A percentile compares a stretch with the other conserved stretches of the same genome.
phyloP scores from a whole-genome alignment of 2,888 invertebrate species.

The Amblyjoppa fuscipennis region DNA sequence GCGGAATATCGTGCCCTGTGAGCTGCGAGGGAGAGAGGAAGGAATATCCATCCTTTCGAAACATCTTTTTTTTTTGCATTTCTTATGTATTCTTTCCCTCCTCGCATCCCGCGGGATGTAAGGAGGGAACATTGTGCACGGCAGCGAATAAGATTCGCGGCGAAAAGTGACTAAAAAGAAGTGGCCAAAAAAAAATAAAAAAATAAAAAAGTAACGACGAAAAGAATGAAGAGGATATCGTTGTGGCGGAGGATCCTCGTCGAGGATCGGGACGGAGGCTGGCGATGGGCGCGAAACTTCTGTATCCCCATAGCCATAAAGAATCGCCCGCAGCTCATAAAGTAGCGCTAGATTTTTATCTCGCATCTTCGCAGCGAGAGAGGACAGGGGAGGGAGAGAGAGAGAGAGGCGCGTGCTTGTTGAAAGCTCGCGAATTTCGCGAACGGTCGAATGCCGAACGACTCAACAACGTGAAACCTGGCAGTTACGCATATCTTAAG shows the following conservation, averaged over 20 bases:
- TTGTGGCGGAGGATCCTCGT: constrained; percentile 43
- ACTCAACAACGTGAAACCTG: constrained; percentile 71
- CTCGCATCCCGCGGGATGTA: constrained; percentile 35
- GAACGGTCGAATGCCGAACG: constrained; percentile 77
- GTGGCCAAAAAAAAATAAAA: background rate
- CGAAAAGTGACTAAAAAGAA: constrained; percentile 24
- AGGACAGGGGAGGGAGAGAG: background rate
- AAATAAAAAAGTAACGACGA: constrained; percentile 31
- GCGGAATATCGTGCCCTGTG: constrained; percentile 38
- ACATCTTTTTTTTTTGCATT: constrained; percentile 19
- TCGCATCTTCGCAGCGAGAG: constrained; percentile 49
- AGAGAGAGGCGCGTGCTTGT: constrained; percentile 1
- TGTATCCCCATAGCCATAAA: constrained; percentile 79
- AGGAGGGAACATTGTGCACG: constrained; percentile 21
- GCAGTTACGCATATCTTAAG: constrained; percentile 77
- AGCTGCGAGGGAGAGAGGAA: constrained; percentile 27
- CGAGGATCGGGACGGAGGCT: constrained; percentile 62
- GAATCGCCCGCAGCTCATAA: constrained; percentile 84
- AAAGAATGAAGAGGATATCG: constrained; percentile 49
- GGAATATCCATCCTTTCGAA: constrained; percentile 39
- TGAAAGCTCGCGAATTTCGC: background rate
- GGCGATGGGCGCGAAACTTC: constrained; percentile 67
- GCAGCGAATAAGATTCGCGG: constrained; percentile 30
- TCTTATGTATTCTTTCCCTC: constrained; percentile 31
- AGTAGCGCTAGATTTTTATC: constrained; percentile 84